These are phyloP conservation scores for Acrossocheilus wenchowensis DNA, from an alignment of 2,797 vertebrate genomes.

Conservation along the genomic window DNA sequence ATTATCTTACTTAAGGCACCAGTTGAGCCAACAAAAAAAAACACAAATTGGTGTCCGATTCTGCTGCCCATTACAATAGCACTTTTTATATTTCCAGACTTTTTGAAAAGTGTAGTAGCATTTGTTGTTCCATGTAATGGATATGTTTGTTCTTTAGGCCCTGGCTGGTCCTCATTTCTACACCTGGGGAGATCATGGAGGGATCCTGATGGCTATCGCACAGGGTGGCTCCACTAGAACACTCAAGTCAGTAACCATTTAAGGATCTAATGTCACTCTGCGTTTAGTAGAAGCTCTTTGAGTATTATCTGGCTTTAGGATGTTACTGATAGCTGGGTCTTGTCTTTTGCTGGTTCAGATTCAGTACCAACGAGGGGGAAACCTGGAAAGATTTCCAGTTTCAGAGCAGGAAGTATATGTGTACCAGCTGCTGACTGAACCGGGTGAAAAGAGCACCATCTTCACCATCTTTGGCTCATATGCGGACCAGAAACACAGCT, in stretches of 20 bases:
- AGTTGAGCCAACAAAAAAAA: background rate
- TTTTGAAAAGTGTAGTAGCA: background rate
- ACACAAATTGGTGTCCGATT: background rate
- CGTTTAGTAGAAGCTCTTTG: background rate
- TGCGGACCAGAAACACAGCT: slow-evolving; percentile 93
- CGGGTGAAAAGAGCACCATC: slow-evolving; percentile 94
- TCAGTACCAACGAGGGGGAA: slow-evolving; percentile 97
- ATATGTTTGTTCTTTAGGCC: slow-evolving; percentile 74
- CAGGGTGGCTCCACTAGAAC: slow-evolving; percentile 88
- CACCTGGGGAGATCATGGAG: slow-evolving; percentile 96
- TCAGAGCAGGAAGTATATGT: slow-evolving; percentile 87
- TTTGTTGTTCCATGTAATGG: background rate
- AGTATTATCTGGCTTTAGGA: slow-evolving; percentile 5
- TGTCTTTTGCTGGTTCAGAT: slow-evolving; percentile 74
- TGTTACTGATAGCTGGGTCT: background rate
- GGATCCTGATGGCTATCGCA: slow-evolving; percentile 91
- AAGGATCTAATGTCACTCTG: background rate
- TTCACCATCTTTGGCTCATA: slow-evolving; percentile 98
- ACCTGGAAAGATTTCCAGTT: slow-evolving; percentile 92
- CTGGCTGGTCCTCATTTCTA: slow-evolving; percentile 95
- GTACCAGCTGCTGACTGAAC: slow-evolving; percentile 95
- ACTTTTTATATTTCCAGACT: background rate
- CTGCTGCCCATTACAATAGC: background rate
- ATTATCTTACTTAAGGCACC: background rate
- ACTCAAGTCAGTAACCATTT: slow-evolving; percentile 85